Evolutionary conservation across 2,888 invertebrate genomes (phyloP).

Genomic region (Tineola bisselliella): DNA sequence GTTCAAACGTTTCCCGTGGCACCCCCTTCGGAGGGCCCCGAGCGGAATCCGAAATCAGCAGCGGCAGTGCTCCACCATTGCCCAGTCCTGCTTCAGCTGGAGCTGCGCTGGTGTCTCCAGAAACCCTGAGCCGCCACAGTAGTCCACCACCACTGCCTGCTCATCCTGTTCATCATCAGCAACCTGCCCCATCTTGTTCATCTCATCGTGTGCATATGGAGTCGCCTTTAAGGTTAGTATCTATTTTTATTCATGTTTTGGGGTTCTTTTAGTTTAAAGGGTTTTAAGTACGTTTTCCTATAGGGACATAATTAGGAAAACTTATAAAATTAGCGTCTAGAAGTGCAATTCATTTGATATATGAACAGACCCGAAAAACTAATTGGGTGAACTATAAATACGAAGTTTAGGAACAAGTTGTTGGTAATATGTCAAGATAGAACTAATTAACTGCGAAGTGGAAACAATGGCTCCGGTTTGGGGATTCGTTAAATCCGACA

Average conservation of each 20-base stretch:
- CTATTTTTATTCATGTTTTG: too few relatives aligned
- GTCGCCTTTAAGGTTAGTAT: constrained; percentile 55
- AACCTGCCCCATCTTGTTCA: constrained; percentile 60
- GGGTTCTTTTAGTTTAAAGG: too few relatives aligned
- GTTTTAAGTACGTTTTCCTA: too few relatives aligned
- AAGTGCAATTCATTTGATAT: neutral
- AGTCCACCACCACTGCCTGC: constrained; percentile 60
- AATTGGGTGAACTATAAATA: neutral
- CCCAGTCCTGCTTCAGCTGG: constrained; percentile 80
- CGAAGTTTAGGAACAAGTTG: neutral
- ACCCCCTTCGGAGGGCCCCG: constrained; percentile 19
- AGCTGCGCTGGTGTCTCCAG: constrained; percentile 79
- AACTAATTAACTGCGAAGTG: neutral
- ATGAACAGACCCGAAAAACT: neutral
- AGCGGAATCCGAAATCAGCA: constrained; percentile 53
- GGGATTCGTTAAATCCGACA: constrained; percentile 12
- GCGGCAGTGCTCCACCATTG: constrained; percentile 69
- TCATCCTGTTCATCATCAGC: constrained; percentile 62
- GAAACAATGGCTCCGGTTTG: neutral
- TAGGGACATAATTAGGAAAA: too few relatives aligned
- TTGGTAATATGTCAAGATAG: neutral
- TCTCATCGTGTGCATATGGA: constrained; percentile 67
- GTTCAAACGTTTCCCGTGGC: constrained; percentile 62
- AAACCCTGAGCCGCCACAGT: constrained; percentile 75
- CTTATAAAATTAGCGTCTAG: neutral